phyloP scores from a whole-genome alignment of 2,888 invertebrate species.

The Polymixis flavicincta region DNA sequence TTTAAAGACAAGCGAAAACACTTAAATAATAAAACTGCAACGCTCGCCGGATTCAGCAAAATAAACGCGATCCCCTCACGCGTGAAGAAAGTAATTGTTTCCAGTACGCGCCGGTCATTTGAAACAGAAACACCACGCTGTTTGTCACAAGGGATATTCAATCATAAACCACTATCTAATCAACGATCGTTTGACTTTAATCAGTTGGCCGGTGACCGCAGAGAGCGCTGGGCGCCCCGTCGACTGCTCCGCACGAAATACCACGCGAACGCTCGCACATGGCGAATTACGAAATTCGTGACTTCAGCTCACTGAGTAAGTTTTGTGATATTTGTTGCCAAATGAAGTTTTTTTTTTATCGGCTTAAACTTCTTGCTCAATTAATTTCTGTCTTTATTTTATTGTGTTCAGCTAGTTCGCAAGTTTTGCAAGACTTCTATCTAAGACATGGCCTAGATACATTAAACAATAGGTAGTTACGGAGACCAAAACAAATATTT shows the following conservation, averaged over 20 bases:
- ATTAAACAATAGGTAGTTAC: conserved; percentile 16
- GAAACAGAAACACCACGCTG: conserved; percentile 55
- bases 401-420: conserved; percentile 24
- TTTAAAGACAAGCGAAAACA: conserved; percentile 8
- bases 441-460: conserved; percentile 41
- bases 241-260: conserved; percentile 38
- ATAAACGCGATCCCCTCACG: conserved; percentile 23
- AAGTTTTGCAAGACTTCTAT: conserved; percentile 37
- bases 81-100: conserved; percentile 61
- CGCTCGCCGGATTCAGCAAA: conserved; percentile 17
- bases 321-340: conserved; percentile 55
- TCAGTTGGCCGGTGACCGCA: conserved; percentile 86
- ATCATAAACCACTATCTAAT: conserved; percentile 83
- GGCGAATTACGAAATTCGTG: conserved; percentile 82
- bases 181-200: conserved; percentile 83
- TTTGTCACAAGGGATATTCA: conserved; percentile 77
- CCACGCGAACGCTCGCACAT: conserved; percentile 70
- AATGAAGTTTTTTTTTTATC: conserved; percentile 1
- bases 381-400: not conserved
- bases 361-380: conserved; percentile 17
- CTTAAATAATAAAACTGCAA: not conserved
- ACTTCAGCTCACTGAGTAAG: conserved; percentile 84
- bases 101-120: conserved; percentile 52
- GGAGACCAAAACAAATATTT: conserved; percentile 29
- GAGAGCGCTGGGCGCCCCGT: conserved; percentile 70